Percentiles rank a stretch among this genome's conserved stretches.
These are phyloP conservation scores for Psylliodes chrysocephalus DNA, from an alignment of 2,888 invertebrate species.

Conservation along the genomic window DNA sequence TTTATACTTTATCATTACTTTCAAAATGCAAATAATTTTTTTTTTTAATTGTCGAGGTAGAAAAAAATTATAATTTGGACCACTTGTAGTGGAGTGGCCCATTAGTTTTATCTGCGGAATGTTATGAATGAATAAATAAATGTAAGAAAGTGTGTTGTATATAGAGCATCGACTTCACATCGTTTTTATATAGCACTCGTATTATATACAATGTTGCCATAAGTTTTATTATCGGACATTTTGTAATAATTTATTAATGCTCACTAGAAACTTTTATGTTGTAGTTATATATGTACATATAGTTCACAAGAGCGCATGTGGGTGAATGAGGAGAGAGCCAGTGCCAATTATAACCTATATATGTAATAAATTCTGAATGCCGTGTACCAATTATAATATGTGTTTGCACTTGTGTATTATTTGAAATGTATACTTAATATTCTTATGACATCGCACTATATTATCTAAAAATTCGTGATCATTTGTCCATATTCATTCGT, in stretches of 20 bases:
- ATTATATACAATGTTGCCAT: slow-evolving; percentile 57
- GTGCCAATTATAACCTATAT: slow-evolving; percentile 65
- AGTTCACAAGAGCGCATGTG: slow-evolving; percentile 41
- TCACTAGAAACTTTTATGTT: slow-evolving; percentile 55
- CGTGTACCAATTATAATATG: slow-evolving; percentile 66
- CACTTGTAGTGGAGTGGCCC: no score
- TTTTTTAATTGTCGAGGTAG: no score
- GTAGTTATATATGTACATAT: slow-evolving; percentile 63
- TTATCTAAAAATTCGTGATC: slow-evolving; percentile 54
- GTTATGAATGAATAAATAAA: slow-evolving; percentile 26
- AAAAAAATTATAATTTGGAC: no score
- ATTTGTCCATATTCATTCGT: slow-evolving; percentile 55
- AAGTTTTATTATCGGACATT: slow-evolving; percentile 49
- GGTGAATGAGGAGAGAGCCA: slow-evolving; percentile 56
- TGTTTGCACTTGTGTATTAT: slow-evolving; percentile 64
- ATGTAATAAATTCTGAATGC: slow-evolving; percentile 64
- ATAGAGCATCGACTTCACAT: slow-evolving; percentile 55
- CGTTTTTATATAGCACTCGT: slow-evolving; percentile 59
- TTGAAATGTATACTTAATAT: slow-evolving; percentile 60
- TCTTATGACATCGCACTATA: slow-evolving; percentile 60
- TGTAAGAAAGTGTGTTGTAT: slow-evolving; percentile 41
- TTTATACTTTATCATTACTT: no score
- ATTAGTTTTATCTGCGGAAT: slow-evolving; percentile 52
- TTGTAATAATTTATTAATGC: slow-evolving; percentile 44
- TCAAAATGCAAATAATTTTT: no score